Conservation (phyloP, 2,113 vertebrate genomes). For the Seriola rivoliana region DNA sequence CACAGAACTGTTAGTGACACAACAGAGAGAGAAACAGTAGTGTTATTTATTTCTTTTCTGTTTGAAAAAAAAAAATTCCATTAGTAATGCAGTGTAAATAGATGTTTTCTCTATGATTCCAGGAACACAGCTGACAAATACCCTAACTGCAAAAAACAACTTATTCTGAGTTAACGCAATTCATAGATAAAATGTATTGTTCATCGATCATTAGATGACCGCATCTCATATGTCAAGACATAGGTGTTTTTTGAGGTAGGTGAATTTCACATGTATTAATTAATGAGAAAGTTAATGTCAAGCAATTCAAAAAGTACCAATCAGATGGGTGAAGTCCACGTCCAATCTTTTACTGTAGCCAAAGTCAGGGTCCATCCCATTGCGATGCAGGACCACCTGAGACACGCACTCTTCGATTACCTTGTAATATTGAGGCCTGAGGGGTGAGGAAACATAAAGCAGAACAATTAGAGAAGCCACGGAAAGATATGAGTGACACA, state of each 20-base stretch:
- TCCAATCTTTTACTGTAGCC: conserved; percentile 92
- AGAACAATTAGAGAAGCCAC: conserved; percentile 70
- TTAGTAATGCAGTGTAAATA: conserved; percentile 45
- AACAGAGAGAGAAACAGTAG: conserved; percentile 32
- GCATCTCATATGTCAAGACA: conserved; percentile 55
- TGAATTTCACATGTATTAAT: conserved; percentile 8
- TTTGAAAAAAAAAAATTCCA: conserved; percentile 23
- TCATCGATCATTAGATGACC: conserved; percentile 66
- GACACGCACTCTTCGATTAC: conserved; percentile 96
- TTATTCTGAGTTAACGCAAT: conserved; percentile 21
- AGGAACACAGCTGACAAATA: conserved; percentile 31
- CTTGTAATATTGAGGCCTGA: conserved; percentile 98
- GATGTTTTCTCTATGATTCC: conserved; percentile 35
- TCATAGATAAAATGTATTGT: conserved; percentile 54
- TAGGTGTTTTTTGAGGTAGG: conserved; percentile 55
- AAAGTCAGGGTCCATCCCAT: conserved; percentile 96
- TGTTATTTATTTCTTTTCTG: conserved; percentile 53
- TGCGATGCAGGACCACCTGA: conserved; percentile 95
- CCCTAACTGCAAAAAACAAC: background rate
- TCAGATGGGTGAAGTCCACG: conserved; percentile 92
- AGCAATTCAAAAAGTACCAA: conserved; percentile 85
- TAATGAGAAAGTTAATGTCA: background rate
- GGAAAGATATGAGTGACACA: conserved; percentile 71
- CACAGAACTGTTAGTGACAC: conserved; percentile 63
- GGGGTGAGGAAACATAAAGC: conserved; percentile 60